phyloP scores from a whole-genome alignment of 2,797 vertebrate species.

The Syngnathus rostellatus region DNA sequence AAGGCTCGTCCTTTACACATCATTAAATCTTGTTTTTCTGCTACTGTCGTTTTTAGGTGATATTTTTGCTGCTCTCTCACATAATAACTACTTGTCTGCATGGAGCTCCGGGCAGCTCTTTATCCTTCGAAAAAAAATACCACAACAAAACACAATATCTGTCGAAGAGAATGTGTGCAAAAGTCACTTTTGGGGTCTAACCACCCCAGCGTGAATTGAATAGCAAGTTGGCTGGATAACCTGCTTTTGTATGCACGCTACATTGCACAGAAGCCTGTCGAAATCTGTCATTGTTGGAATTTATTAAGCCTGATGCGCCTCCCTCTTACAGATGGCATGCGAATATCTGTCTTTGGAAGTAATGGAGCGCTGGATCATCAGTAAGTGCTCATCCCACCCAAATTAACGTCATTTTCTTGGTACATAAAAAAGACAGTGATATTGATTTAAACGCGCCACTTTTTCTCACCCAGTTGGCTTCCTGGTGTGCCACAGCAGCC shows the following conservation, averaged over 20 bases:
- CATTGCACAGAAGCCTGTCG: background rate
- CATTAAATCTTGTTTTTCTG: background rate
- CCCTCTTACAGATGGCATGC: slow-evolving; percentile 78
- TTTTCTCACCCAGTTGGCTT: slow-evolving; percentile 75
- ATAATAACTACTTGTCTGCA: background rate
- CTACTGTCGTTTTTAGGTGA: slow-evolving; percentile 7
- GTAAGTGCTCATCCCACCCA: slow-evolving; percentile 66
- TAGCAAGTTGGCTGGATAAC: background rate
- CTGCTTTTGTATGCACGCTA: background rate
- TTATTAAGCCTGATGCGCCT: slow-evolving; percentile 12
- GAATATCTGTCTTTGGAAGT: slow-evolving; percentile 87
- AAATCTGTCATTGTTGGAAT: background rate
- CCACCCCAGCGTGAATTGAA: background rate
- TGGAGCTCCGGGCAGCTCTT: slow-evolving; percentile 5
- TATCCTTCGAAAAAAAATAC: background rate
- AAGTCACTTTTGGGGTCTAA: background rate
- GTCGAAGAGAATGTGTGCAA: background rate
- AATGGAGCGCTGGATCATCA: slow-evolving; percentile 90
- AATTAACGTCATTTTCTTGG: background rate
- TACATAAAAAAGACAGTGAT: background rate
- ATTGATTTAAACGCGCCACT: background rate
- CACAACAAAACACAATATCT: background rate
- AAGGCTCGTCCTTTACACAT: background rate
- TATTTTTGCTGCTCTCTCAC: background rate
- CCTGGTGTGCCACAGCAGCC: slow-evolving; percentile 81